phyloP scores from a whole-genome alignment of 2,888 invertebrate genomes.

The Volucella zonaria region DNA sequence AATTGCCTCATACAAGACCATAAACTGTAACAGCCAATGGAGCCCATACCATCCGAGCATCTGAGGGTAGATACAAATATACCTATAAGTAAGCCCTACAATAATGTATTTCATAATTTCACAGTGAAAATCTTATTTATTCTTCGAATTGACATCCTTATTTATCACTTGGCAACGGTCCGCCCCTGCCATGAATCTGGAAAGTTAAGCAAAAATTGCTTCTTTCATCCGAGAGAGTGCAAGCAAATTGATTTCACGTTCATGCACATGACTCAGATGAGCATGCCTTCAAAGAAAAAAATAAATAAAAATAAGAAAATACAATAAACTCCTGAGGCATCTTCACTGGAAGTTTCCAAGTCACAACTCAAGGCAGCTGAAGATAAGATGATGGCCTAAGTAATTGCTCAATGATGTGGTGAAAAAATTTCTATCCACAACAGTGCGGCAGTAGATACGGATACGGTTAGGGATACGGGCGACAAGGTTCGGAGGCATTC shows the following conservation, averaged over 20 bases:
- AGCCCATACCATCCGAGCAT: not conserved
- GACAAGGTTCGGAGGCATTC: slow-evolving; percentile 30
- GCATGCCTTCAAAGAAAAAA: not conserved
- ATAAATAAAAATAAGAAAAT: not conserved
- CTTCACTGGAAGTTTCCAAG: slow-evolving; percentile 25
- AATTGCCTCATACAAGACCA: slow-evolving; percentile 47
- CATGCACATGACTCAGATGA: slow-evolving; percentile 55
- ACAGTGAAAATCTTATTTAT: slow-evolving; percentile 61
- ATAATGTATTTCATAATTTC: slow-evolving; percentile 64
- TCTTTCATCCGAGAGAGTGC: slow-evolving; percentile 56
- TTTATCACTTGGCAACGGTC: slow-evolving; percentile 61
- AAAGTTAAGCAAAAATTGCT: slow-evolving; percentile 39
- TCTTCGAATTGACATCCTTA: slow-evolving; percentile 70
- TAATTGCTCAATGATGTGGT: slow-evolving; percentile 61
- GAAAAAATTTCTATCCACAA: slow-evolving; percentile 28
- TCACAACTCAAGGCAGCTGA: slow-evolving; percentile 31
- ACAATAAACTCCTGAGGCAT: slow-evolving; percentile 32
- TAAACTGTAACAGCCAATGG: slow-evolving; percentile 35
- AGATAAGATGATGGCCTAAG: slow-evolving; percentile 50
- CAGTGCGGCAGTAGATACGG: slow-evolving; percentile 11
- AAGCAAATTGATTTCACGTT: slow-evolving; percentile 67
- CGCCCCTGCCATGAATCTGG: slow-evolving; percentile 11
- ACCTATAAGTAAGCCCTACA: too few relatives aligned
- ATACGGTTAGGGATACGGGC: not conserved
- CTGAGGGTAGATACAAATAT: too few relatives aligned